Evolutionary conservation across 2,888 invertebrate genomes (phyloP).

Genomic region (Drosophila nigritarsus): DNA sequence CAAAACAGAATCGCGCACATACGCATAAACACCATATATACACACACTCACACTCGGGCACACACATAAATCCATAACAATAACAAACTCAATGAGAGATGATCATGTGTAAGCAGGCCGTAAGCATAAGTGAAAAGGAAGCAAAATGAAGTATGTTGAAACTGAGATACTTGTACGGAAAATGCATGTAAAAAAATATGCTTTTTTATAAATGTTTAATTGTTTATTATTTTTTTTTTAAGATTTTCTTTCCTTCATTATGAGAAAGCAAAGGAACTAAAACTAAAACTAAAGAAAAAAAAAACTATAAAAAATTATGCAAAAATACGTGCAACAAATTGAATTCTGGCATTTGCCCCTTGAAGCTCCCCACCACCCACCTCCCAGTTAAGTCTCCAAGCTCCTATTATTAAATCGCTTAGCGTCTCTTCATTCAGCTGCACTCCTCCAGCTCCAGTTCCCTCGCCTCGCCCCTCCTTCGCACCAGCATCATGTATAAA

Average conservation of each 20-base stretch:
- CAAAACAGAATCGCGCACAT: conserved; percentile 15
- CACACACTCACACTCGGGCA: background rate
- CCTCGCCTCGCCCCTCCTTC: conserved; percentile 6
- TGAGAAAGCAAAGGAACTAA: conserved; percentile 34
- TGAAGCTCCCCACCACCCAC: background rate
- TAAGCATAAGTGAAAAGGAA: conserved; percentile 58
- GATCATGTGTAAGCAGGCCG: conserved; percentile 36
- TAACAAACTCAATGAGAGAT: conserved; percentile 28
- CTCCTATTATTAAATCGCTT: conserved; percentile 40
- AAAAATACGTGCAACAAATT: conserved; percentile 46
- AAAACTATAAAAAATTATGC: conserved; percentile 40
- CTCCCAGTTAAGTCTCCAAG: conserved; percentile 5
- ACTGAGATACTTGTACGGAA: conserved; percentile 56
- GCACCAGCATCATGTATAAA: conserved; percentile 68
- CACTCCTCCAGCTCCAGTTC: conserved; percentile 12
- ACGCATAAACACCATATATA: conserved; percentile 4
- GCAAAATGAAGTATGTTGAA: conserved; percentile 43
- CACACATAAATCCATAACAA: conserved; percentile 23
- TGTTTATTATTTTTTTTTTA: conserved; percentile 62
- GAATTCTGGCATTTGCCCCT: conserved; percentile 35
- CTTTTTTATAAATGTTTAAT: conserved; percentile 73
- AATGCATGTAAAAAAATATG: conserved; percentile 72
- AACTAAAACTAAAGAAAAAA: conserved; percentile 14
- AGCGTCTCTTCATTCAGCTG: conserved; percentile 40
- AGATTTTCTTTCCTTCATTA: conserved; percentile 46